Percentiles rank a stretch among this genome's conserved stretches.
These are phyloP conservation scores for Kryphioiulus occultus DNA, from an alignment of 2,888 invertebrate genomes.

Conservation along the genomic window DNA sequence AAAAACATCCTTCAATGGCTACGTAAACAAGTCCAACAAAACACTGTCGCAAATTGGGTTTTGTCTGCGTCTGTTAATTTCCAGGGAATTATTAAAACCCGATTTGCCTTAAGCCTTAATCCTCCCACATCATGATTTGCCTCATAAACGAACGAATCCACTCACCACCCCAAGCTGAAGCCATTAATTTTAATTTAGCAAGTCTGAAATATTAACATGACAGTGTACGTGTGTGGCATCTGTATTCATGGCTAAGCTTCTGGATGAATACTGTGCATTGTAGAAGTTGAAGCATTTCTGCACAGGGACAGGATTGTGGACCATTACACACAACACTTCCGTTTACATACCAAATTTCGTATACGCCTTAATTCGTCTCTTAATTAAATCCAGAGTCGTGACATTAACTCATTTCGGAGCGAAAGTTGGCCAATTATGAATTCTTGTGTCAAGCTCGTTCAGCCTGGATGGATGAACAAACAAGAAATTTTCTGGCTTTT, in stretches of 20 bases:
- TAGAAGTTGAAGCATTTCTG: background rate
- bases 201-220: slow-evolving; percentile 18
- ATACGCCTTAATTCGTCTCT: background rate
- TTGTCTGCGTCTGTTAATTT: background rate
- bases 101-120: background rate
- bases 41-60: background rate
- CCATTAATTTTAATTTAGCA: slow-evolving; percentile 26
- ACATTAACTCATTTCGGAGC: background rate
- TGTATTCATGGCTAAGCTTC: background rate
- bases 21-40: background rate
- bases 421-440: background rate
- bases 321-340: background rate
- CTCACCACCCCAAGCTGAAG: background rate
- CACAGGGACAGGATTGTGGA: background rate
- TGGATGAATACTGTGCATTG: background rate
- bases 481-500: background rate
- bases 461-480: background rate
- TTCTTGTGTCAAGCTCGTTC: background rate
- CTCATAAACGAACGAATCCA: background rate
- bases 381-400: slow-evolving; percentile 12
- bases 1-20: background rate
- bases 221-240: slow-evolving; percentile 17
- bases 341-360: background rate
- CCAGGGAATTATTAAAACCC: slow-evolving; percentile 7
- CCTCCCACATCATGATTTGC: background rate